phyloP scores from a whole-genome alignment of 2,113 vertebrate species.

The Phylloscopus whistleri region DNA sequence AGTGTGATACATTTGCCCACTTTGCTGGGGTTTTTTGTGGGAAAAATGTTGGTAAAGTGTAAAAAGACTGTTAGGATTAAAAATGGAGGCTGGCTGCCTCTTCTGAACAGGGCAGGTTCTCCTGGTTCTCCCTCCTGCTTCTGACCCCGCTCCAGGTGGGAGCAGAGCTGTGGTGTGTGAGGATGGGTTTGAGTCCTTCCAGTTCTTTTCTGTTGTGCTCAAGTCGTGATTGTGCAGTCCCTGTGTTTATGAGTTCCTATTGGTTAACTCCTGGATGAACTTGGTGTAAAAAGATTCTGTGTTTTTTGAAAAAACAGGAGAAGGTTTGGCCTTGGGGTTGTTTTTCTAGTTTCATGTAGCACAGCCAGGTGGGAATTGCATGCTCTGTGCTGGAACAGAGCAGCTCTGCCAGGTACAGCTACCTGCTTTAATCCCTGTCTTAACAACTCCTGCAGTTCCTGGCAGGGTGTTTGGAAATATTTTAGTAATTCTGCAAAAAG shows the following conservation, averaged over 20 bases:
- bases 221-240: fast-evolving
- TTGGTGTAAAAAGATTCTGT: neutral
- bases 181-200: neutral
- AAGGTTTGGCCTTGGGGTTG: neutral
- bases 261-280: neutral
- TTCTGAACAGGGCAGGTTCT: neutral
- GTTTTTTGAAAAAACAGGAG: neutral
- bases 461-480: neutral
- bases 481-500: neutral
- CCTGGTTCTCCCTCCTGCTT: neutral
- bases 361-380: neutral
- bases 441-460: conserved; percentile 1
- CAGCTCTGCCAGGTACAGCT: neutral
- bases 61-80: neutral
- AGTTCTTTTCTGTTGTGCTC: neutral
- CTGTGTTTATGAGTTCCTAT: neutral
- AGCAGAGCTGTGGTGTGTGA: neutral
- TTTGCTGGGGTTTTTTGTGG: fast-evolving
- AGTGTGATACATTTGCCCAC: neutral
- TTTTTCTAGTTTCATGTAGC: neutral
- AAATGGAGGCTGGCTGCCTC: neutral
- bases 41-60: neutral
- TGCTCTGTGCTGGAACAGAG: neutral
- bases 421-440: neutral
- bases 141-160: fast-evolving